phyloP scores from a whole-genome alignment of 2,113 vertebrate genomes.

The Spheniscus mendiculus region DNA sequence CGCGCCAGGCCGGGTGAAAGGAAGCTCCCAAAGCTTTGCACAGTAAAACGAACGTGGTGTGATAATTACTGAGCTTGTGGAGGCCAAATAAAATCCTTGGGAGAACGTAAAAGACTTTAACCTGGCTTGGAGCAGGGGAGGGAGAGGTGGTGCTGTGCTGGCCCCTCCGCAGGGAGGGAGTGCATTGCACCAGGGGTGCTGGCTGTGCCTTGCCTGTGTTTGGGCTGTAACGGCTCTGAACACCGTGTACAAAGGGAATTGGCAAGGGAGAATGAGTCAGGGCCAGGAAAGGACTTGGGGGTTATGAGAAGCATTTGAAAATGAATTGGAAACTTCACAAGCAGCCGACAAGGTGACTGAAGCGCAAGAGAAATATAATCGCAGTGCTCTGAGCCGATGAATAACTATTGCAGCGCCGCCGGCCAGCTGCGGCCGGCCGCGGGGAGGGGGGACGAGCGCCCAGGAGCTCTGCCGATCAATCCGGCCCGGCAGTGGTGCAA shows the following conservation, averaged over 20 bases:
- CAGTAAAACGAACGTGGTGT: neutral
- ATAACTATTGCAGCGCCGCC: neutral
- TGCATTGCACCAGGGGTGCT: accelerated
- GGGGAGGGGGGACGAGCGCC: neutral
- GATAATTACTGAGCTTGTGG: neutral
- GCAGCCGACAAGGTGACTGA: neutral
- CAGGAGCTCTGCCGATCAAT: accelerated
- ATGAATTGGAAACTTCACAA: neutral
- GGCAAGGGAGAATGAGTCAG: neutral
- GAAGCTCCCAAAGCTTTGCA: neutral
- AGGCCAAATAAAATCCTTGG: neutral
- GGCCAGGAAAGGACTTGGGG: neutral
- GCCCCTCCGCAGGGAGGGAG: neutral
- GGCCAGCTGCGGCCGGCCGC: neutral
- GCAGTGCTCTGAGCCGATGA: accelerated
- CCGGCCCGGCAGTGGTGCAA: neutral
- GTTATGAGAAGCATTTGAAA: neutral
- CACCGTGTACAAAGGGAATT: accelerated
- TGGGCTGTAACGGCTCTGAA: neutral
- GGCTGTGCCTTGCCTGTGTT: neutral
- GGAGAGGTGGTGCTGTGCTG: neutral
- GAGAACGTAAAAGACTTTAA: neutral
- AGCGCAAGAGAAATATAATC: accelerated
- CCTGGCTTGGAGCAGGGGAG: neutral
- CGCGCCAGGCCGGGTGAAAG: neutral